Evolutionary conservation across 2,797 vertebrate genomes (phyloP).

Genomic region (Apogon hyalosoma): DNA sequence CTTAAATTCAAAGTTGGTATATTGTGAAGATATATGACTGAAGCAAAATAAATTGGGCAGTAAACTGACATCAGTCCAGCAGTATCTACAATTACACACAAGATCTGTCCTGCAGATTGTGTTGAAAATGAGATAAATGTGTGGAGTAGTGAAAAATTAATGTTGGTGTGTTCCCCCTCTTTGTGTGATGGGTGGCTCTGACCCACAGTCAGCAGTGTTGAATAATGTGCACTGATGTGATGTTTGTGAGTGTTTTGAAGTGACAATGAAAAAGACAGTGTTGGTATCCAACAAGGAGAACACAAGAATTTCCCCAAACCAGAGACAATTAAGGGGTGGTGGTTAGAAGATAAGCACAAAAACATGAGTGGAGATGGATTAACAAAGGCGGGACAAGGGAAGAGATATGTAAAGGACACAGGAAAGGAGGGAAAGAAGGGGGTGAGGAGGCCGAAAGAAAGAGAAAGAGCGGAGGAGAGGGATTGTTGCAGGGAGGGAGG

Average conservation of each 20-base stretch:
- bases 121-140: conserved; percentile 1
- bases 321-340: conserved; percentile 12
- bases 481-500: conserved; percentile 22
- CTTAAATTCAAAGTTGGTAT: conserved; percentile 10
- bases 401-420: conserved; percentile 3
- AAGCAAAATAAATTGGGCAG: background rate
- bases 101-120: background rate
- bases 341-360: conserved; percentile 24
- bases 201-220: conserved; percentile 1
- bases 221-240: conserved; percentile 12
- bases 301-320: conserved; percentile 22
- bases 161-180: background rate
- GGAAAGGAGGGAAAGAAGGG: conserved; percentile 2
- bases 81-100: background rate
- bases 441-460: background rate
- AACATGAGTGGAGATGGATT: conserved; percentile 4
- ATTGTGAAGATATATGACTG: background rate
- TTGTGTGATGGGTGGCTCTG: conserved; percentile 9
- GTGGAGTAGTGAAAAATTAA: background rate
- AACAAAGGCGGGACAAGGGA: conserved; percentile 8
- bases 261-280: conserved; percentile 40
- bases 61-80: conserved; percentile 1
- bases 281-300: conserved; percentile 15
- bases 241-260: conserved; percentile 40
- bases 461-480: conserved; percentile 27